phyloP scores from a whole-genome alignment of 2,888 invertebrate species.

The Dolomedes plantarius region DNA sequence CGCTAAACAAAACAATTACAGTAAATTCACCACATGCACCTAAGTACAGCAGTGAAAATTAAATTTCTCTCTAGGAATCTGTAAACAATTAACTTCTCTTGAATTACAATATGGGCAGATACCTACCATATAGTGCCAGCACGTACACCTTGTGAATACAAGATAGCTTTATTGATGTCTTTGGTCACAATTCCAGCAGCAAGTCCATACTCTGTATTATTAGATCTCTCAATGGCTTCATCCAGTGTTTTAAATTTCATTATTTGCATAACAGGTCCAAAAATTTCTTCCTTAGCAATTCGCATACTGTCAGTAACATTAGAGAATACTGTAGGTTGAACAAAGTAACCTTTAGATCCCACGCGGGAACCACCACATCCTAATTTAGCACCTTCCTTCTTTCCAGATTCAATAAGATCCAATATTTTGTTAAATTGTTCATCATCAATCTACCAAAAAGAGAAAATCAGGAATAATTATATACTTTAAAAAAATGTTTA shows the following conservation, averaged over 20 bases:
- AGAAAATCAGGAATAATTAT: too few relatives aligned
- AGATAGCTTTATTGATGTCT: conserved; percentile 85
- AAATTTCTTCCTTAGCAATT: conserved; percentile 77
- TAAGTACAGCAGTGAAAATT: too few relatives aligned
- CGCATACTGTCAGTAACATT: conserved; percentile 77
- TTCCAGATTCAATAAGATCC: conserved; percentile 76
- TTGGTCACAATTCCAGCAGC: conserved; percentile 89
- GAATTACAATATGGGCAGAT: too few relatives aligned
- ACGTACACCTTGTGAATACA: conserved; percentile 84
- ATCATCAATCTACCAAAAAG: conserved; percentile 75
- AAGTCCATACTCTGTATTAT: conserved; percentile 87
- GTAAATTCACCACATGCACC: too few relatives aligned
- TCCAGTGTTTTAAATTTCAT: conserved; percentile 78
- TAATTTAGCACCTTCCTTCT: conserved; percentile 77
- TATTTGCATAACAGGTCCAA: conserved; percentile 78
- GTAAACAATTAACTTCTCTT: too few relatives aligned
- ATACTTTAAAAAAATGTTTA: too few relatives aligned
- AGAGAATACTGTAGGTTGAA: conserved; percentile 77
- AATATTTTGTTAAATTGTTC: conserved; percentile 77
- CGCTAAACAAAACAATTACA: too few relatives aligned
- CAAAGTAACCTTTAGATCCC: conserved; percentile 76
- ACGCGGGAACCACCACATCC: conserved; percentile 76
- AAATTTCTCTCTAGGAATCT: too few relatives aligned
- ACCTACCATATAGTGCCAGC: conserved; percentile 76
- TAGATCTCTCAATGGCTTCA: conserved; percentile 89